Evolutionary conservation across 2,888 invertebrate genomes (phyloP), one percentile per base, ranked within the genome.

Genomic region (Lycia hirtaria): DNA sequence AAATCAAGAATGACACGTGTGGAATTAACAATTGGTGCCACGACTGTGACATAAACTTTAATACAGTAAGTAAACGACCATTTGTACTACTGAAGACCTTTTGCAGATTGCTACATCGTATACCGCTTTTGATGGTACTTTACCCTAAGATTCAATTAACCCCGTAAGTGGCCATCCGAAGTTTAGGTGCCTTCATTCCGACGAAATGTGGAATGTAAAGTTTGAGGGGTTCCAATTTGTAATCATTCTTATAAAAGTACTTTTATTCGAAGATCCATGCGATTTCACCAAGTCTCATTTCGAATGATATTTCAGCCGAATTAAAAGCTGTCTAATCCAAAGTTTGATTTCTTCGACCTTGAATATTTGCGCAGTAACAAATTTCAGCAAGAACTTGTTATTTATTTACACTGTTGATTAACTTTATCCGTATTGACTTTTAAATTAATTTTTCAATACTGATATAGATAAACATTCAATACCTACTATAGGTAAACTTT

Each of bases 61-160:
- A n/a, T n/a, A n/a, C n/a, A n/a, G n/a, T n/a, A n/a, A n/a, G n/a
- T n/a, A n/a, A n/a, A n/a, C n/a, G n/a, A n/a, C n/a, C n/a, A n/a
- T n/a, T n/a, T n/a, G n/a, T n/a, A n/a, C n/a, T n/a, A n/a, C n/a
- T n/a, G n/a, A n/a, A n/a, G n/a, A n/a, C n/a, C n/a, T 9, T 10
- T 35, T 9, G 3, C 10, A 10, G 2, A 14, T 32, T 1, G 7
- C 3, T 12, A 6, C 2, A 15, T 10, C 7, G 15, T 17, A 35
- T 10, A 19, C 17, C 3, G n/a, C 17, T 10, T 26, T 41, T 26
- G 26, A 12, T 41, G 41, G 15, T 26, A 9, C 26, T 26, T 38
- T 7, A 38, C 26, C 24, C 10, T 41, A 41, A 51, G 33, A 48
- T 56, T 50, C 45, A 47, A 52, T 57, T 57, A 57, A 51, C 40